Evolutionary conservation across 2,797 vertebrate genomes (phyloP).

Genomic region (Chaunax sp.): DNA sequence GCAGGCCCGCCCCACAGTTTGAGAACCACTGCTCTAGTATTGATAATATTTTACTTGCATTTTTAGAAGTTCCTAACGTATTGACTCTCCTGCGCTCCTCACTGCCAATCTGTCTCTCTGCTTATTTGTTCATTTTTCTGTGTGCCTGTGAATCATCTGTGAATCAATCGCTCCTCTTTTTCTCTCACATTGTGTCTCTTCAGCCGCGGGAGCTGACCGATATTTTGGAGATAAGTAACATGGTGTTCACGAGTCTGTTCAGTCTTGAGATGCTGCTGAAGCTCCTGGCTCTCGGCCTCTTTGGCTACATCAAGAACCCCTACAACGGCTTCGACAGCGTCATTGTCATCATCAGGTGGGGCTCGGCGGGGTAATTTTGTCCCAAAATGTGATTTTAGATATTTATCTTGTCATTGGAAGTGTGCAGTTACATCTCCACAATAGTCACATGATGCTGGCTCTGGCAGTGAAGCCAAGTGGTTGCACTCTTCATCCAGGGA

Average conservation of each 20-base stretch:
- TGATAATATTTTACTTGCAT: constrained; percentile 19
- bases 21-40: constrained; percentile 7
- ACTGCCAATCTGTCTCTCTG: constrained; percentile 33
- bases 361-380: background rate
- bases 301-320: constrained; percentile 92
- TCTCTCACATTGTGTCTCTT: constrained; percentile 34
- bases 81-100: constrained; percentile 22
- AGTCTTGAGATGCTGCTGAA: constrained; percentile 93
- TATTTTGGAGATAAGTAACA: constrained; percentile 93
- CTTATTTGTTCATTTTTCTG: constrained; percentile 54
- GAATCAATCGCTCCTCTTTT: constrained; percentile 37
- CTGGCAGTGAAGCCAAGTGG: constrained; percentile 40
- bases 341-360: constrained; percentile 93
- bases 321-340: constrained; percentile 93
- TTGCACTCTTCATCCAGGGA: constrained; percentile 41
- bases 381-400: constrained; percentile 25
- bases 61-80: constrained; percentile 34
- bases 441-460: constrained; percentile 33
- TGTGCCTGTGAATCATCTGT: constrained; percentile 45
- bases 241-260: constrained; percentile 94
- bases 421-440: constrained; percentile 13
- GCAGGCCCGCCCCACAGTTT: background rate
- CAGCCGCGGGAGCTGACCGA: constrained; percentile 94
- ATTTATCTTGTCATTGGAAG: constrained; percentile 11
- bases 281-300: constrained; percentile 88